Percentiles rank a stretch among this genome's conserved stretches.
phyloP scores from a whole-genome alignment of 2,113 vertebrate genomes.

The Anoplopoma fimbria region DNA sequence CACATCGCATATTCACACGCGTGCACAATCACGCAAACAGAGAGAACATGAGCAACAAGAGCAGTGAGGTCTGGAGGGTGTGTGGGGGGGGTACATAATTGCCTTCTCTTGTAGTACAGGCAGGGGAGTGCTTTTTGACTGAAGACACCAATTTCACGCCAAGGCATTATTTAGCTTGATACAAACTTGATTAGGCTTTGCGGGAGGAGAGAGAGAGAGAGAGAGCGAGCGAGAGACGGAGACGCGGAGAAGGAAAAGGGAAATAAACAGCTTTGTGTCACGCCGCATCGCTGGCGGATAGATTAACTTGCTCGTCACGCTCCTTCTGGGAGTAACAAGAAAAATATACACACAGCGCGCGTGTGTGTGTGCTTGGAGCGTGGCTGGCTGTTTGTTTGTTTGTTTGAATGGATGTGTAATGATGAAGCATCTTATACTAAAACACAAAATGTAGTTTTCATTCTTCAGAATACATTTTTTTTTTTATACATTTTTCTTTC shows the following conservation, averaged over 20 bases:
- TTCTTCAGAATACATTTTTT: not conserved
- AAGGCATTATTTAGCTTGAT: conserved; percentile 85
- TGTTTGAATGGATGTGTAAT: conserved; percentile 57
- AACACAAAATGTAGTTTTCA: conserved; percentile 8
- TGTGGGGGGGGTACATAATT: conserved; percentile 65
- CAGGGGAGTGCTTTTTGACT: conserved; percentile 81
- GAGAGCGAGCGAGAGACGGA: conserved; percentile 14
- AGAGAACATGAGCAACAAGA: conserved; percentile 27
- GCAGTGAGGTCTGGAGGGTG: conserved; percentile 32
- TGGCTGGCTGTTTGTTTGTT: conserved; percentile 65
- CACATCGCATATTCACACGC: conserved; percentile 17
- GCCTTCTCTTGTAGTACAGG: conserved; percentile 82
- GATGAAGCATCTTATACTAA: conserved; percentile 24
- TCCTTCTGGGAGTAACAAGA: conserved; percentile 75
- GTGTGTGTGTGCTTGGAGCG: conserved; percentile 39
- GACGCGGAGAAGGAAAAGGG: conserved; percentile 42
- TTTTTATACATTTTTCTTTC: not conserved
- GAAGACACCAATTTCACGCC: conserved; percentile 83
- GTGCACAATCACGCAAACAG: conserved; percentile 14
- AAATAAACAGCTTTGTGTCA: conserved; percentile 77
- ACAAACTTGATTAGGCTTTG: conserved; percentile 85
- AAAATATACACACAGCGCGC: conserved; percentile 53
- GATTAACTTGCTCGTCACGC: conserved; percentile 80
- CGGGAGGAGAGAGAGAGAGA: conserved; percentile 36
- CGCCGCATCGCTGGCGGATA: conserved; percentile 76